phyloP scores from a whole-genome alignment of 2,113 vertebrate genomes.

The Esox niger region DNA sequence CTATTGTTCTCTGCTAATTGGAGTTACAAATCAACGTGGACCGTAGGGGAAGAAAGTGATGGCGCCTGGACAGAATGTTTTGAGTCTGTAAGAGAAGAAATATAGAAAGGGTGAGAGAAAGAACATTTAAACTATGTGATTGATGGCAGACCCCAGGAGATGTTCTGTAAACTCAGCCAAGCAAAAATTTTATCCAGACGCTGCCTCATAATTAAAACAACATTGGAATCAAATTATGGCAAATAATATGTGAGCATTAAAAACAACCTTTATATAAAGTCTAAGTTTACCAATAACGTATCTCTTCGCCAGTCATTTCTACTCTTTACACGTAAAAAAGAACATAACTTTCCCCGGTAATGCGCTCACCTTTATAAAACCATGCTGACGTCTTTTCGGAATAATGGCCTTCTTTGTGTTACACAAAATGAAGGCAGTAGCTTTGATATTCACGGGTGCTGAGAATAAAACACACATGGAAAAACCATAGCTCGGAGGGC shows the following conservation, averaged over 20 bases:
- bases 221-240: constrained; percentile 9
- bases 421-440: neutral
- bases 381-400: constrained; percentile 25
- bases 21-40: constrained; percentile 6
- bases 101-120: constrained; percentile 24
- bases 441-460: constrained; percentile 35
- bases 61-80: neutral
- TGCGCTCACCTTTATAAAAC: neutral
- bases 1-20: constrained; percentile 27
- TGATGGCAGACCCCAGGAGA: constrained; percentile 22
- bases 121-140: constrained; percentile 33
- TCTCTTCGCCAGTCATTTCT: neutral
- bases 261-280: neutral
- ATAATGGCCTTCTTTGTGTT: constrained; percentile 20
- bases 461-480: constrained; percentile 50
- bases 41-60: neutral
- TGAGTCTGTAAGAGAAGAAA: neutral
- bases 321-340: too few relatives aligned
- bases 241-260: constrained; percentile 8
- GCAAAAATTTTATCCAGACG: constrained; percentile 4
- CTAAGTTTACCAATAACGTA: neutral
- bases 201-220: constrained; percentile 37
- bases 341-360: too few relatives aligned
- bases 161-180: constrained; percentile 14
- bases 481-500: constrained; percentile 59